A percentile compares a stretch with the other conserved stretches of the same genome.
These are phyloP conservation scores for Chaenocephalus aceratus DNA, from an alignment of 2,113 vertebrate species.

Conservation along the genomic window DNA sequence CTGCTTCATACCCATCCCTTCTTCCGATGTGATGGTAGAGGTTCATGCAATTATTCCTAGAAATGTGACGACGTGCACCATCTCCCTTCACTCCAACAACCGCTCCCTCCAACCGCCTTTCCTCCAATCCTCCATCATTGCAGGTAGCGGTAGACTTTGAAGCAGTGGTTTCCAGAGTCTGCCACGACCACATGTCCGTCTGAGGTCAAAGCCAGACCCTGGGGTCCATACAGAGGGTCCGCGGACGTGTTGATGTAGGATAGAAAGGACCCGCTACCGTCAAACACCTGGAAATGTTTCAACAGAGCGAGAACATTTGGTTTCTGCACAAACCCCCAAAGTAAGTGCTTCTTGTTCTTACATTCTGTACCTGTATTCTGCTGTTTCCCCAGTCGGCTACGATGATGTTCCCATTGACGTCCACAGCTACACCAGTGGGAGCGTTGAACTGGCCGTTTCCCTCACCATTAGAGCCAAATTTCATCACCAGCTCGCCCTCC, in stretches of 20 bases:
- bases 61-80: conserved; percentile 25
- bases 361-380: conserved; percentile 91
- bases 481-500: conserved; percentile 95
- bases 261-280: conserved; percentile 95
- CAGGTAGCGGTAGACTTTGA: conserved; percentile 97
- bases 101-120: background rate
- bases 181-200: conserved; percentile 97
- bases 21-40: background rate
- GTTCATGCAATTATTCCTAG: conserved; percentile 43
- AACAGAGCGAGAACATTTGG: background rate
- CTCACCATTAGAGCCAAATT: conserved; percentile 98
- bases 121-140: conserved; percentile 83
- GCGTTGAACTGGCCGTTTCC: conserved; percentile 98
- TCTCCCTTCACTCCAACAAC: background rate
- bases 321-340: background rate
- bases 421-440: conserved; percentile 96
- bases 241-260: conserved; percentile 99
- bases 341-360: background rate
- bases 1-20: background rate
- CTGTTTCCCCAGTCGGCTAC: conserved; percentile 99
- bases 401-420: conserved; percentile 96
- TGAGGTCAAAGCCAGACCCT: conserved; percentile 94
- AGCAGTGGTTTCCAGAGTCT: conserved; percentile 98
- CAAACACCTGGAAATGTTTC: conserved; percentile 88
- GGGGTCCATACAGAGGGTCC: conserved; percentile 96